These are phyloP conservation scores for Carettochelys insculpta DNA, from an alignment of 2,113 vertebrate genomes.

Conservation along the genomic window DNA sequence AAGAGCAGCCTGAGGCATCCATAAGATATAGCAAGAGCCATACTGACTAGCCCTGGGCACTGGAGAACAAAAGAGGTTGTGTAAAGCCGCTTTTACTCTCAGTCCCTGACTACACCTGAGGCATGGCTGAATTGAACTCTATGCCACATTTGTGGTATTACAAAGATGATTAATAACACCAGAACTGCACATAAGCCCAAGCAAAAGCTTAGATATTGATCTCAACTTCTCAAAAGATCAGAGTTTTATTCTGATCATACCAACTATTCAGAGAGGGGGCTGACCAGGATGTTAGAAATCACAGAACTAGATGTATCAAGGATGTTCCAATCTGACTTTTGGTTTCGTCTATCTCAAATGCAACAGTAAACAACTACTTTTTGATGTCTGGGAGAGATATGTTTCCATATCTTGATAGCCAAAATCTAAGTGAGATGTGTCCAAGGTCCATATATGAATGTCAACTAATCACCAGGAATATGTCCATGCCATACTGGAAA, in stretches of 20 bases:
- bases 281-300: neutral
- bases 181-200: neutral
- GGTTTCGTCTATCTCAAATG: neutral
- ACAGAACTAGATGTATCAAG: neutral
- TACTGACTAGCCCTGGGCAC: neutral
- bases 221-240: neutral
- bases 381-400: neutral
- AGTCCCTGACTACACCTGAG: neutral
- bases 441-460: neutral
- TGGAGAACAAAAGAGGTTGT: neutral
- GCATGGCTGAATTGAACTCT: neutral
- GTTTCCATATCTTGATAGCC: neutral
- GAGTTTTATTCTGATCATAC: neutral
- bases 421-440: neutral
- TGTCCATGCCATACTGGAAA: neutral
- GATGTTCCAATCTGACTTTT: neutral
- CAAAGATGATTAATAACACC: neutral
- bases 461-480: neutral
- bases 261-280: neutral
- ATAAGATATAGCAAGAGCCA: neutral
- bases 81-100: neutral
- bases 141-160: neutral
- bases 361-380: neutral
- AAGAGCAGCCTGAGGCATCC: neutral
- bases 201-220: neutral